Evolutionary conservation across 2,113 vertebrate species (phyloP).

Genomic region (Phyllopteryx taeniolatus): DNA sequence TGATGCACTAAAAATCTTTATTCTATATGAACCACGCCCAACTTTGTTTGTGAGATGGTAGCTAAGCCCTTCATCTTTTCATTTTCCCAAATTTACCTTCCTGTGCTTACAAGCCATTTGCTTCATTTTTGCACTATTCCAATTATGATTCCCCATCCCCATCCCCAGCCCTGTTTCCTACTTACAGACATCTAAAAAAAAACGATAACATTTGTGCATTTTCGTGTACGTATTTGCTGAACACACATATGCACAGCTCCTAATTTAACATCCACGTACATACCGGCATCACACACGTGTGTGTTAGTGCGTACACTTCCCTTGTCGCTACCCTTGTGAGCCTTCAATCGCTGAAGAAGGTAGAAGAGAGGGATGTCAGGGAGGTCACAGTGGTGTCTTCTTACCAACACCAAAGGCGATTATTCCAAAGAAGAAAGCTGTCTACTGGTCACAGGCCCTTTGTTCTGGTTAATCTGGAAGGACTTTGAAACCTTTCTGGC

Average conservation of each 20-base stretch:
- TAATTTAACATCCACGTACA: conserved; percentile 8
- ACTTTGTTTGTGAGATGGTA: conserved; percentile 37
- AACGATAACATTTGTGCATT: conserved; percentile 24
- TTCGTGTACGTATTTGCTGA: conserved; percentile 29
- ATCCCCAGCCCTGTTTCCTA: conserved; percentile 15
- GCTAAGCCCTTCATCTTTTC: conserved; percentile 27
- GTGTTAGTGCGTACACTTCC: conserved; percentile 60
- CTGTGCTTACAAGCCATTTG: conserved; percentile 47
- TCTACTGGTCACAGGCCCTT: conserved; percentile 54
- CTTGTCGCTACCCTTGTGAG: conserved; percentile 51
- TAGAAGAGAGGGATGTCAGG: conserved; percentile 47
- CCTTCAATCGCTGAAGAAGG: conserved; percentile 42
- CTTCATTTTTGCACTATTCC: conserved; percentile 68
- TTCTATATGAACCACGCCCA: conserved; percentile 58
- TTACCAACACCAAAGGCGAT: conserved; percentile 64
- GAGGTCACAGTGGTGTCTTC: conserved; percentile 52
- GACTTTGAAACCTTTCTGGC: conserved; percentile 68
- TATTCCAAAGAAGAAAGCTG: conserved; percentile 37
- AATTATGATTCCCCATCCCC: conserved; percentile 19
- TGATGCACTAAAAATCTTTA: conserved; percentile 77
- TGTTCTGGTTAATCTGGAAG: conserved; percentile 59
- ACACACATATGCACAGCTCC: conserved; percentile 15
- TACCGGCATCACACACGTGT: conserved; percentile 56
- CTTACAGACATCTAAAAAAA: conserved; percentile 31
- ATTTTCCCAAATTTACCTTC: conserved; percentile 50